phyloP scores from a whole-genome alignment of 2,797 vertebrate species.

The Protonibea diacanthus region DNA sequence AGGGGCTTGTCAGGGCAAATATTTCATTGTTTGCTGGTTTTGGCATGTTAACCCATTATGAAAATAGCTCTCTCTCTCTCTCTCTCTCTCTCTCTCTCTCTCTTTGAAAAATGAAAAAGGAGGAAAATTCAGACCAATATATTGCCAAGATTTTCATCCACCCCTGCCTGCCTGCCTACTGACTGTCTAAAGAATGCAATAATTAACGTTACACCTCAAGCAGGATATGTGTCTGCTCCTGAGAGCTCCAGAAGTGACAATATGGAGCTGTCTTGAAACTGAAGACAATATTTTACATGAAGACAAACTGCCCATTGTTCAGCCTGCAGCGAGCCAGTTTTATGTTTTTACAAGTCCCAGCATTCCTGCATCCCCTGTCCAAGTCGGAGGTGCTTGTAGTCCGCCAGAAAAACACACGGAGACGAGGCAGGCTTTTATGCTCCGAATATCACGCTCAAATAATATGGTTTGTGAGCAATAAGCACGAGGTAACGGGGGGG shows the following conservation, averaged over 20 bases:
- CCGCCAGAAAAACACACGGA: constrained; percentile 41
- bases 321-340: constrained; percentile 47
- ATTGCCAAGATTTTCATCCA: constrained; percentile 13
- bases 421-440: constrained; percentile 23
- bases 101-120: neutral
- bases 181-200: constrained; percentile 27
- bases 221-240: constrained; percentile 9
- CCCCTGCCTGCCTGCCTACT: neutral
- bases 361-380: constrained; percentile 60
- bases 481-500: constrained; percentile 46
- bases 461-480: constrained; percentile 46
- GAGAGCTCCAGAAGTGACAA: constrained; percentile 29
- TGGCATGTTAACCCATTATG: constrained; percentile 33
- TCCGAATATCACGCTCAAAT: constrained; percentile 25
- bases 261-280: constrained; percentile 12
- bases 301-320: constrained; percentile 72
- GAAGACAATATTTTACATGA: constrained; percentile 42
- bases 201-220: constrained; percentile 16
- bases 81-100: too few species aligned
- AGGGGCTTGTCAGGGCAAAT: constrained; percentile 67
- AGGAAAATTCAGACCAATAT: neutral
- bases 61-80: constrained; percentile 29
- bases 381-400: constrained; percentile 41
- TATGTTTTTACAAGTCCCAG: constrained; percentile 64
- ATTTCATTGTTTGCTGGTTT: constrained; percentile 60